phyloP scores from a whole-genome alignment of 2,797 vertebrate species.

The Tolypeutes matacus region DNA sequence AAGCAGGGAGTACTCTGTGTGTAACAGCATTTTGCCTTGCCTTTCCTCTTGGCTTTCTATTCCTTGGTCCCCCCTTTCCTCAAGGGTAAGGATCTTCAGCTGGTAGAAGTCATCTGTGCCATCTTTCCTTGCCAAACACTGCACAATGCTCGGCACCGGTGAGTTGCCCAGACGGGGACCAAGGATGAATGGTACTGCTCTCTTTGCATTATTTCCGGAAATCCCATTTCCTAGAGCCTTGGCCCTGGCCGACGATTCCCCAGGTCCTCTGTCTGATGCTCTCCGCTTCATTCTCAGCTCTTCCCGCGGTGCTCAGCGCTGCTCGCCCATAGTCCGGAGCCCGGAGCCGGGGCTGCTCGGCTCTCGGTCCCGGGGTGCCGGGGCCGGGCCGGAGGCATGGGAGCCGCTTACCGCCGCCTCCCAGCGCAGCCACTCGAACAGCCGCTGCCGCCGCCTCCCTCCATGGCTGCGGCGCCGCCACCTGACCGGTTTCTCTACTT shows the following conservation, averaged over 20 bases:
- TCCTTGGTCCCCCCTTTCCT: conserved; percentile 94
- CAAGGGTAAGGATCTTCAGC: conserved; percentile 96
- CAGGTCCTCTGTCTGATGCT: conserved; percentile 96
- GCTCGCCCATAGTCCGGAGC: too few relatives aligned
- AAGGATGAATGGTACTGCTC: conserved; percentile 97
- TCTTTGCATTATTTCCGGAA: conserved; percentile 96
- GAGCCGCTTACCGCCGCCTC: too few relatives aligned
- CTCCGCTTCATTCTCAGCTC: conserved; percentile 98
- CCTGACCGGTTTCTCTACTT: too few relatives aligned
- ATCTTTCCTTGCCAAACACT: too few relatives aligned
- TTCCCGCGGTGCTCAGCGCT: conserved; percentile 19
- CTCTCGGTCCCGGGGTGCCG: too few relatives aligned
- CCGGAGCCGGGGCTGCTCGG: too few relatives aligned
- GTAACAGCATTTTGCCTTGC: conserved; percentile 99
- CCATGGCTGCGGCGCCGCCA: too few relatives aligned
- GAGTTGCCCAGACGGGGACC: conserved; percentile 96
- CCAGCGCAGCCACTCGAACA: too few relatives aligned
- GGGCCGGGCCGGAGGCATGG: too few relatives aligned
- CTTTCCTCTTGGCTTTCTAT: conserved; percentile 98
- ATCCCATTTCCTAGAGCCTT: conserved; percentile 97
- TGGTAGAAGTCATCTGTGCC: too few relatives aligned
- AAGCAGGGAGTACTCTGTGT: conserved; percentile 98
- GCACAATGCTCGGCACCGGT: too few relatives aligned
- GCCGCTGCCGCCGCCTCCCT: too few relatives aligned
- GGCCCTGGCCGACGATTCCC: conserved; percentile 95